Conservation (phyloP, 2,797 vertebrate genomes). For the Darevskia nairensis region DNA sequence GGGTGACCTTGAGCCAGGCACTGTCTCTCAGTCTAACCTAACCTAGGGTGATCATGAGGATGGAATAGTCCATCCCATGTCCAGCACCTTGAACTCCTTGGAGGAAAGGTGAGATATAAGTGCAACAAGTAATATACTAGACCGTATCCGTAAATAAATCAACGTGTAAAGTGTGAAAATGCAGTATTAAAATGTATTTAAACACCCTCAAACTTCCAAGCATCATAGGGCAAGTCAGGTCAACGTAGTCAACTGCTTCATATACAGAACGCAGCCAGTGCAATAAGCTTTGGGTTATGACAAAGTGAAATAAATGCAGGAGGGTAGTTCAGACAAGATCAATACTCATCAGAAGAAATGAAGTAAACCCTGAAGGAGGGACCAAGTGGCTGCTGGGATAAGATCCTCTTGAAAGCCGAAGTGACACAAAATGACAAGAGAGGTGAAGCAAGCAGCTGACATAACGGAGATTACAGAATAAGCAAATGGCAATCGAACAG, state of each 20-base stretch:
- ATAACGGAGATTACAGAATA: background rate
- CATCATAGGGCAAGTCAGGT: background rate
- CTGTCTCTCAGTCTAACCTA: too few relatives aligned
- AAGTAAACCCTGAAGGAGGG: background rate
- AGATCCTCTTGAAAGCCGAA: background rate
- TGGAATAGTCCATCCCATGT: too few relatives aligned
- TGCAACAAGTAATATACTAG: too few relatives aligned
- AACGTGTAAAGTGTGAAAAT: background rate
- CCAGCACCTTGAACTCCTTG: too few relatives aligned
- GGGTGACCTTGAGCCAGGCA: too few relatives aligned
- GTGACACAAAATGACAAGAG: constrained; percentile 28
- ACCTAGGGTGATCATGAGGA: too few relatives aligned
- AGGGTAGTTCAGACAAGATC: background rate
- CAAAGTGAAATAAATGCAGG: background rate
- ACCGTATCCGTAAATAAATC: background rate
- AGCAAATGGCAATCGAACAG: constrained; percentile 28
- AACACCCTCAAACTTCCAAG: background rate
- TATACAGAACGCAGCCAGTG: background rate
- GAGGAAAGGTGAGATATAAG: too few relatives aligned
- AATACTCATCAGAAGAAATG: background rate
- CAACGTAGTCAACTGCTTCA: background rate
- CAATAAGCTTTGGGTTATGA: background rate
- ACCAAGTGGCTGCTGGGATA: background rate
- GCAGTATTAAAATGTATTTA: background rate
- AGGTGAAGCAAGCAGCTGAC: constrained; percentile 21